These are phyloP conservation scores for Heliangelus exortis DNA, from an alignment of 2,797 vertebrate genomes.

Conservation along the genomic window DNA sequence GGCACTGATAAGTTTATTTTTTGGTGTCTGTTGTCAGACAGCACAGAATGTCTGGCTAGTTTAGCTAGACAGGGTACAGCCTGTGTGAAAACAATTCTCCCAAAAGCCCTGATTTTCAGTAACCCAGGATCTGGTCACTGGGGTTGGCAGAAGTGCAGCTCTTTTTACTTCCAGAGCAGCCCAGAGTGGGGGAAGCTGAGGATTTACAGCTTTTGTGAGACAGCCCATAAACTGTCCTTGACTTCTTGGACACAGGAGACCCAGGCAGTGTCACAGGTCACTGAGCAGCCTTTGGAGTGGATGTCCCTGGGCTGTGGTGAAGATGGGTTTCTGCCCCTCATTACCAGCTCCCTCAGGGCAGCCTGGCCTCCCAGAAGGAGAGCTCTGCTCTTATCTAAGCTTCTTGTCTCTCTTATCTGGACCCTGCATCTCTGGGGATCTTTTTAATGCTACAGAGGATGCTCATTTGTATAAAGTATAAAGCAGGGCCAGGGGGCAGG, in stretches of 20 bases:
- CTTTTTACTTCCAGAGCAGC: neutral
- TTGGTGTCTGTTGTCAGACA: neutral
- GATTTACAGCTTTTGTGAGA: neutral
- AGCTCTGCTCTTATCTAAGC: neutral
- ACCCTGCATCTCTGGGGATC: neutral
- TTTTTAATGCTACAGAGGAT: conserved; percentile 8
- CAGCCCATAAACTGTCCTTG: neutral
- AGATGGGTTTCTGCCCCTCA: conserved; percentile 1
- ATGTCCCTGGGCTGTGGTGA: neutral
- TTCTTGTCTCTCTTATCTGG: neutral
- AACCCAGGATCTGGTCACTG: neutral
- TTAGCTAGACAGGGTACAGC: neutral
- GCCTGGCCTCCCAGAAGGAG: neutral
- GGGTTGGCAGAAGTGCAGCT: neutral
- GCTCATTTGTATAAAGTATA: neutral
- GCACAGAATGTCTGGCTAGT: neutral
- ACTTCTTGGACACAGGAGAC: neutral
- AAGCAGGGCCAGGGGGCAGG: neutral
- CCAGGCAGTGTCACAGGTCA: neutral
- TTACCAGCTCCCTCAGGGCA: conserved; percentile 4
- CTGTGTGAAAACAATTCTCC: neutral
- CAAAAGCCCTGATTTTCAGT: neutral
- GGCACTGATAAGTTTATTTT: neutral
- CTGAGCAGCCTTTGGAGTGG: neutral
- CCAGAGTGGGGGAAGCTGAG: neutral